phyloP scores from a whole-genome alignment of 1,140 invertebrate species.

The Drosophila kohkoa region DNA sequence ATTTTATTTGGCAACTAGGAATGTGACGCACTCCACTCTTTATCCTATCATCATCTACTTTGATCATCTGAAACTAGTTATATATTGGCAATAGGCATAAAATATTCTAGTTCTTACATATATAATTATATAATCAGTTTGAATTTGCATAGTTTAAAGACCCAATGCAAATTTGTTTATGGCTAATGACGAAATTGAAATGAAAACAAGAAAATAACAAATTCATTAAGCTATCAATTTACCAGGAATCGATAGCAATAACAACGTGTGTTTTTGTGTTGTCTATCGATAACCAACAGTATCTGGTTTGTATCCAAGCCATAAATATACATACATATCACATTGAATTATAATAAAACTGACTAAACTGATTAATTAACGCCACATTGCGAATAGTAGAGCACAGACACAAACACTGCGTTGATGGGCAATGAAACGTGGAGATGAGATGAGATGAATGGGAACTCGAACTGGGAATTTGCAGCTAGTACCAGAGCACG shows the following conservation, averaged over 20 bases:
- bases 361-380: constrained; percentile 55
- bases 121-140: constrained; percentile 54
- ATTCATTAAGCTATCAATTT: constrained; percentile 65
- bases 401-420: constrained; percentile 26
- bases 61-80: constrained; percentile 32
- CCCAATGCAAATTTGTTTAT: constrained; percentile 26
- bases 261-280: background rate
- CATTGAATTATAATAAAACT: background rate
- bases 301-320: constrained; percentile 21
- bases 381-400: constrained; percentile 57
- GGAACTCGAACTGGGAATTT: constrained; percentile 13
- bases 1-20: background rate
- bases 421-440: background rate
- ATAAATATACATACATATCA: constrained; percentile 8
- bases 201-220: constrained; percentile 25
- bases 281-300: constrained; percentile 40
- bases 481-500: constrained; percentile 49
- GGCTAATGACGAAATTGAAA: constrained; percentile 53
- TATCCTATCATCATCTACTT: background rate
- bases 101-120: constrained; percentile 17
- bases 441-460: constrained; percentile 3
- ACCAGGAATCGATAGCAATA: constrained; percentile 43
- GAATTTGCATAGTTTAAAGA: constrained; percentile 54
- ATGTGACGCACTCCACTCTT: background rate
- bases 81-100: constrained; percentile 11